Evolutionary conservation across 1,140 invertebrate genomes (phyloP), one percentile per base, ranked within the genome.

Genomic region (Tetramorium alpestre): DNA sequence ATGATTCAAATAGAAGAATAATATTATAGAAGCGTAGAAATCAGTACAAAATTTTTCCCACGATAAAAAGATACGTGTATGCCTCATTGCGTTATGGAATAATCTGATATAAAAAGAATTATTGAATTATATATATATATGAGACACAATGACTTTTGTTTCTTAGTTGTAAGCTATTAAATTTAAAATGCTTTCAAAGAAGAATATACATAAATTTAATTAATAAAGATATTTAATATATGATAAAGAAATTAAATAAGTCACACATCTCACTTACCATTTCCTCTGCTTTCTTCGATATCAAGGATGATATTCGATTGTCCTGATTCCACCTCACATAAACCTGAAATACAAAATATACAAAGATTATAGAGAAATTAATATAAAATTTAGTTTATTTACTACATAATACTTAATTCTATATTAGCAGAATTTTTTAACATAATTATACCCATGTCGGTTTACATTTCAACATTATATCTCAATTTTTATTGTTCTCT

Each of bases 301-400:
- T 99, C 98, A 72, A 99, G 95, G 88, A 99, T 98, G 65, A 98
- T 98, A 92, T 98, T 98, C 0, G 98, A 97, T 91, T 98, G 97
- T 13, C 98, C 97, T 47, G 97, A 97, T 95, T 98, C 97, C 86
- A 98, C 97, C 92, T 98, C 97, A 93, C 98, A 98, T 90, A 98
- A 95, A 91, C 97, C 97, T 98, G 95, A 60, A 97, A 97, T 77
- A 92, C 90, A 92, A 44, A 80, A 54, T 0, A 28, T 41, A 18
- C 8, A 51, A 67, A 38, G 13, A 16, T 80, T 38, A 3, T 25
- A 11, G 7, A 65, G 8, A 65, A 7, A 56, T 62, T 72, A 51
- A 69, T 67, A 47, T 77, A 41, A 77, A 3, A 41, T 25, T 70
- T 41, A 44, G 8, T 6, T 18, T 44, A 62, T 13, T 16, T 2